phyloP scores from a whole-genome alignment of 1,140 invertebrate genomes.

The Macrostomum lignano region DNA sequence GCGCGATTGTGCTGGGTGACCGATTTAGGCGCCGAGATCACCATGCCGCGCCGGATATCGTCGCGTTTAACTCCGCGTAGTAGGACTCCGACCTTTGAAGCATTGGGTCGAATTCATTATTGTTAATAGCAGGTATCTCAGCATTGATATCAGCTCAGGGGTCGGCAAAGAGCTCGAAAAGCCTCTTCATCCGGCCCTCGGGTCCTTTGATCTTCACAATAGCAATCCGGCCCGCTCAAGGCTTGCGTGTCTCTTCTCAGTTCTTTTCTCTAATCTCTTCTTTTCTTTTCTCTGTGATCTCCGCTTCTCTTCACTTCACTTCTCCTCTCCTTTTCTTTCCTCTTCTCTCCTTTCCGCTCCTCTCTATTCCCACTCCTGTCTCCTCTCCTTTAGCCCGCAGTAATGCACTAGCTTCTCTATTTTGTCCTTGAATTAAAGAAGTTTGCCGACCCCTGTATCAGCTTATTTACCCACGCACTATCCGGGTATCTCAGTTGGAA shows the following conservation, averaged over 20 bases:
- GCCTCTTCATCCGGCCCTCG: neutral
- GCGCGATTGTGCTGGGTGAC: constrained; percentile 46
- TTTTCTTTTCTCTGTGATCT: no score
- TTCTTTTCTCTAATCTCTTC: neutral
- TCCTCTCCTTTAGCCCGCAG: no score
- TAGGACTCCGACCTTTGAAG: constrained; percentile 63
- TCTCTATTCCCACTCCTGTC: no score
- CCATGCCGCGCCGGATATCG: constrained; percentile 65
- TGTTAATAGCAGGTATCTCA: constrained; percentile 15
- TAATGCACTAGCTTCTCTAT: no score
- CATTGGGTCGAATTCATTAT: constrained; percentile 73
- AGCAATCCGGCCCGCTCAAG: constrained; percentile 40
- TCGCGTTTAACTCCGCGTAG: constrained; percentile 63
- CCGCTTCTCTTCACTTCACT: no score
- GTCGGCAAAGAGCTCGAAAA: neutral
- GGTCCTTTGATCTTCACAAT: neutral
- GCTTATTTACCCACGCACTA: no score
- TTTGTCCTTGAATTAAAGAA: no score
- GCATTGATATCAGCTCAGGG: neutral
- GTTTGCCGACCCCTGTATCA: no score
- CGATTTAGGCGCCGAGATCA: constrained; percentile 61
- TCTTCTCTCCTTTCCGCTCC: no score
- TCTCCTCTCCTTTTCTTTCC: no score
- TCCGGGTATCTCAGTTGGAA: no score
- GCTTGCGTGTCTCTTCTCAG: constrained; percentile 21